Base-by-base conservation (phyloP, 2,797 vertebrate species). In the Enteromius treurensis region DNA sequence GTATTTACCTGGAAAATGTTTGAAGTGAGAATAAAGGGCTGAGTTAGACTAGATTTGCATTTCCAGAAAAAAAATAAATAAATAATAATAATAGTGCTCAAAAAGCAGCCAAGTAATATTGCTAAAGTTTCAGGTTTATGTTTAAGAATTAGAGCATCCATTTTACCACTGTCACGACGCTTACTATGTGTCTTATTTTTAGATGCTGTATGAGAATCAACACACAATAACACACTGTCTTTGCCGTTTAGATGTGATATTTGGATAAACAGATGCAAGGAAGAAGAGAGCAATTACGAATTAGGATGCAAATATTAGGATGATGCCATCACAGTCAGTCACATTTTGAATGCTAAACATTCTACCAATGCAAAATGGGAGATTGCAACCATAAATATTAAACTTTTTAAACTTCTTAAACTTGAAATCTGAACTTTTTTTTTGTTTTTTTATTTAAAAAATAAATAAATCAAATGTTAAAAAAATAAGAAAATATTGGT, bases 31-130 rank as follows among this genome's bases (percentile, higher is more conserved):
- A 45, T 34, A 45, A 62, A 80, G 23, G 40, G 26, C 53, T 60
- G n/a, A 47, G 34, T 64, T 81, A n/a, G 29, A 73, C 26, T 62
- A 73, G 8, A 49, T 81, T 51, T 13, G 26, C 42, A 74, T 74
- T 19, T 37, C 21, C 29, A 62, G 21, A 29, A 40, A 40, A 51
- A 60, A 23, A 15, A 53, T 26, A 60, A 49, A 42, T 1, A 1
- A 42, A 42, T 42, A 42, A 10, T 10, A 42, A 70, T 13, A 40
- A 9, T 11, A 29, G 32, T 21, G 49, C 49, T 80, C 45, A 23
- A n/a, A 42, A 80, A 14, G 15, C 15, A 70, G n/a, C 10, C 45
- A 67, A 17, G 51, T 15, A 75, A 37, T 37, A 75, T 58, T 58
- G 21, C 73, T 75, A 0, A 55, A 40, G 51, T 75, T 75, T 53